phyloP scores from a whole-genome alignment of 2,113 vertebrate genomes.

The Turdus rufiventris region DNA sequence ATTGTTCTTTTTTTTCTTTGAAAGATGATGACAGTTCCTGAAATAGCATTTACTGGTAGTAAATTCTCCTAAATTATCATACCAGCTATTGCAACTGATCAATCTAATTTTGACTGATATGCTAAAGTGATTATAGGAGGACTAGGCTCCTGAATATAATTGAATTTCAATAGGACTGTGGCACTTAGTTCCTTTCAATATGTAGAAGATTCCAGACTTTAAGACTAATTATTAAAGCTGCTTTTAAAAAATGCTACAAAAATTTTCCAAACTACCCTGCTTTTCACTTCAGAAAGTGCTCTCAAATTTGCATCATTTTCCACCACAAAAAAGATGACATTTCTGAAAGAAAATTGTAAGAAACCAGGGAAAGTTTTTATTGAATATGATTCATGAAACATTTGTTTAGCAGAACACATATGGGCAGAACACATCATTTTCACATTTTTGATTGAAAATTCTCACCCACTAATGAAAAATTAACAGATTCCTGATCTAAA shows the following conservation, averaged over 20 bases:
- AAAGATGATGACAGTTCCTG: background rate
- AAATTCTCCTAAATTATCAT: slow-evolving; percentile 33
- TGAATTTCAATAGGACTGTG: slow-evolving; percentile 33
- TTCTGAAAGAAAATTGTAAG: background rate
- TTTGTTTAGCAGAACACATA: background rate
- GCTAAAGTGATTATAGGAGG: slow-evolving; percentile 22
- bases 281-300: slow-evolving; percentile 7
- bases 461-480: slow-evolving; percentile 16
- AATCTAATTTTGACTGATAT: slow-evolving; percentile 50
- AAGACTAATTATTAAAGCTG: background rate
- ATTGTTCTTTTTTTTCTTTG: background rate
- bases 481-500: background rate
- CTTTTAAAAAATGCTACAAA: background rate
- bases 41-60: slow-evolving; percentile 24
- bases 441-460: slow-evolving; percentile 11
- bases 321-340: background rate
- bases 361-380: background rate
- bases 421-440: background rate
- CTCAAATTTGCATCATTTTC: background rate
- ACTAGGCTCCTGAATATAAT: background rate
- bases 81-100: slow-evolving; percentile 23
- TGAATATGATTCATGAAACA: background rate
- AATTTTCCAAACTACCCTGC: background rate
- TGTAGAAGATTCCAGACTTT: slow-evolving; percentile 20
- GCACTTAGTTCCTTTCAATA: slow-evolving; percentile 26